Base-by-base conservation (phyloP, 1,140 invertebrate genomes). In the Campoletis sonorensis region DNA sequence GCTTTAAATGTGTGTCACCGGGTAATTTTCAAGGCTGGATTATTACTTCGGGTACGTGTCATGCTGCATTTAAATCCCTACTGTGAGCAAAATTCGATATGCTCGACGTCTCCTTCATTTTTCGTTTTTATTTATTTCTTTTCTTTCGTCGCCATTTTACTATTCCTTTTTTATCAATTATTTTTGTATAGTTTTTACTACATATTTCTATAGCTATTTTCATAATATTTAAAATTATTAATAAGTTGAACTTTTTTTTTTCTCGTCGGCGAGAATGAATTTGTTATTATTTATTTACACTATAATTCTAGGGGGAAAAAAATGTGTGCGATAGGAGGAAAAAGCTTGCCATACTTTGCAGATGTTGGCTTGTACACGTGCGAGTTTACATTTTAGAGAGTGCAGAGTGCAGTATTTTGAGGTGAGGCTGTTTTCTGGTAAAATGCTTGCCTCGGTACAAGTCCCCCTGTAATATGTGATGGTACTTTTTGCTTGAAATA, bases 11-110 rank as follows among this genome's bases (percentile, higher is more conserved):
- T 58, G 54, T 58, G 54, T 58, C 54, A 58, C 54, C 21, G 54
- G 54, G 54, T 58, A 58, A 58, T 58, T 18, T 58, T 58, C 54
- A 58, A 21, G 54, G 54, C 54, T 58, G 37, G 54, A 71, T 58
- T 16, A 76, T 77, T 77, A 61, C 61, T 77, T 58, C 7, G 33
- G 23, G 49, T 30, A 18, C 58, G 79, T n/a, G 40, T 45, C 79
- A 82, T 37, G 54, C 64, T 21, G 40, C 16, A n/a, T 58, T 23
- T 4, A 21, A 21, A 58, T n/a, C 13, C 21, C 13, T 58, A 58
- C 54, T 13, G 40, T 1, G 11, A 11, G 40, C 2, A 45, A 45
- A 45, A 45, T 13, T 45, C 40, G 3, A 45, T 45, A 5, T 58
- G 18, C 54, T 58, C 16, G 21, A 58, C 54, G 8, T 58, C 10